Percentiles rank a stretch among this genome's conserved stretches.
Evolutionary conservation across 1,140 invertebrate genomes (phyloP).

Genomic region (Streblospio benedicti): DNA sequence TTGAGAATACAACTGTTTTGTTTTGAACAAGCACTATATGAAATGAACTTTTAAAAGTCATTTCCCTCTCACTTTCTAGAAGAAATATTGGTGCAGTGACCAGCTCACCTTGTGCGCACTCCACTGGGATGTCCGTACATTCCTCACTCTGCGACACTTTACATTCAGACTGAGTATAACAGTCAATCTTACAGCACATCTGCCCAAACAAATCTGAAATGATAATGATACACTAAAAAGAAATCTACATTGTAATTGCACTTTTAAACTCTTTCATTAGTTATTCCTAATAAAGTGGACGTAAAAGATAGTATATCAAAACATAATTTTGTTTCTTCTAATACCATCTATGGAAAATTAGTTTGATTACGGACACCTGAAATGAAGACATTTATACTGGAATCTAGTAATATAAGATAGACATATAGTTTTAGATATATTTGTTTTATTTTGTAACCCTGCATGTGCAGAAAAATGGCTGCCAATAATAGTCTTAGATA

Average conservation of each 20-base stretch:
- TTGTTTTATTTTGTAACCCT: too few relatives aligned
- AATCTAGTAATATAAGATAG: too few relatives aligned
- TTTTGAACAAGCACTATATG: background rate
- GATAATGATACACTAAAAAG: background rate
- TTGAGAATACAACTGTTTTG: background rate
- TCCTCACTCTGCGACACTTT: background rate
- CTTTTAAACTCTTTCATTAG: background rate
- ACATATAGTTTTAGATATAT: too few relatives aligned
- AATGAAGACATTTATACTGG: too few relatives aligned
- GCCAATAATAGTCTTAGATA: too few relatives aligned
- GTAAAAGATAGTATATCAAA: too few relatives aligned
- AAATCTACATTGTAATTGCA: background rate
- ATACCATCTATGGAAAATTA: too few relatives aligned
- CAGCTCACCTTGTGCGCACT: slow-evolving; percentile 15
- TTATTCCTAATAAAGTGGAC: background rate
- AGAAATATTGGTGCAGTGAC: background rate
- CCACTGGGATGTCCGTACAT: slow-evolving; percentile 1
- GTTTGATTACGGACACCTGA: too few relatives aligned
- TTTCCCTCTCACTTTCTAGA: background rate
- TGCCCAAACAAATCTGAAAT: background rate
- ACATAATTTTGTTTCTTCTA: too few relatives aligned
- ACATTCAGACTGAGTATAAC: background rate
- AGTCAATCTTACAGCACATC: slow-evolving; percentile 1
- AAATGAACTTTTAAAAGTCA: background rate
- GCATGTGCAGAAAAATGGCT: too few relatives aligned